phyloP scores from a whole-genome alignment of 2,113 vertebrate genomes.

The Anthoscopus minutus region DNA sequence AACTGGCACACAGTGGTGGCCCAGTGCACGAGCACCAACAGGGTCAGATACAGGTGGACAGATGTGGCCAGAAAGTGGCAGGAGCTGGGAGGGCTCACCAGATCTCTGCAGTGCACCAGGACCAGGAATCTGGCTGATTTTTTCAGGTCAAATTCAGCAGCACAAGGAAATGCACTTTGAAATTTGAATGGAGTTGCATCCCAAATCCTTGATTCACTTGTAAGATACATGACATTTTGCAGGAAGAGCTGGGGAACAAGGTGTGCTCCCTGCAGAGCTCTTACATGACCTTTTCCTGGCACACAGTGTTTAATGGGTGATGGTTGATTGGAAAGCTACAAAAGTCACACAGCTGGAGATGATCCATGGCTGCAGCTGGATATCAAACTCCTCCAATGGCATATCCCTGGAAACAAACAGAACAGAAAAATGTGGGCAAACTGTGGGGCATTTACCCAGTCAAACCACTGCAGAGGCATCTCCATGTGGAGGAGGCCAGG shows the following conservation, averaged over 20 bases:
- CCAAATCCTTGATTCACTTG: not conserved
- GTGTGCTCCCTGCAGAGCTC: not conserved
- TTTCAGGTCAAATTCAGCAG: not conserved
- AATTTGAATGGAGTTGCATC: not conserved
- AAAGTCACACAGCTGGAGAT: not conserved
- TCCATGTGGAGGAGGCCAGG: not conserved
- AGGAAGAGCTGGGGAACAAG: not conserved
- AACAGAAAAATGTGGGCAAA: not conserved
- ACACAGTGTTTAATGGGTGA: not conserved
- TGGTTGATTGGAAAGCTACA: not conserved
- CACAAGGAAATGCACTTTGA: not conserved
- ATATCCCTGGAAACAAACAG: not conserved
- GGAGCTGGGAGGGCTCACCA: not conserved
- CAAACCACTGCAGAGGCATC: not conserved
- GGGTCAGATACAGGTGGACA: not conserved
- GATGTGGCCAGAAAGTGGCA: not conserved
- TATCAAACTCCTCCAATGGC: not conserved
- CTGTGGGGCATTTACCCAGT: not conserved
- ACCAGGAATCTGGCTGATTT: not conserved
- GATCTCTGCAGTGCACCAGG: not conserved
- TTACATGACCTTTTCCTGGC: not conserved
- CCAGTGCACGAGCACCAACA: not conserved
- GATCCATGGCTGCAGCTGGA: not conserved
- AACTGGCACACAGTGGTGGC: not conserved
- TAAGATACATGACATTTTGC: not conserved